Evolutionary conservation across 2,113 vertebrate species (phyloP).

Genomic region (Gracilinanus agilis): DNA sequence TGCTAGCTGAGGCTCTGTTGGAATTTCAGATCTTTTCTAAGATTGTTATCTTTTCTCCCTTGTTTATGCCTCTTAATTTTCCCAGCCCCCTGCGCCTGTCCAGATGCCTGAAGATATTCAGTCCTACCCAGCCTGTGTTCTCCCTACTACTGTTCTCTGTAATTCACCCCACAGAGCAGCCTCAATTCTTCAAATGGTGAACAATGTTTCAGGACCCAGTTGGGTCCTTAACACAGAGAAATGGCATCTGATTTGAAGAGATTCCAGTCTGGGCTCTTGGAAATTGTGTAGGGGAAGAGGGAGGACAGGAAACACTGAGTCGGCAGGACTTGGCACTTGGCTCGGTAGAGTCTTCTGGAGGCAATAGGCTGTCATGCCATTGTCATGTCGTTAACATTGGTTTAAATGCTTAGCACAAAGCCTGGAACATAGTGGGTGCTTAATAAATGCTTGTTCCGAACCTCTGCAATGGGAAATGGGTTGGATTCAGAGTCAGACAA

Average conservation of each 20-base stretch:
- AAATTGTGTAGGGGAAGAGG: neutral
- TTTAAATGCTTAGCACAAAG: neutral
- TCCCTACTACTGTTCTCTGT: neutral
- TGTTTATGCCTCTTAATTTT: neutral
- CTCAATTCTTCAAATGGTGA: neutral
- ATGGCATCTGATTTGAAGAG: neutral
- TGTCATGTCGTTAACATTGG: neutral
- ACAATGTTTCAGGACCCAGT: neutral
- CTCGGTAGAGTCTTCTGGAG: neutral
- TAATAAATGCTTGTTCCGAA: neutral
- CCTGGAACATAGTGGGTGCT: neutral
- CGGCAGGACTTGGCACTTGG: too few relatives aligned
- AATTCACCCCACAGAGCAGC: accelerated
- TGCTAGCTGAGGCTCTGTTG: neutral
- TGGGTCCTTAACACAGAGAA: neutral
- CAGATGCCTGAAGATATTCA: neutral
- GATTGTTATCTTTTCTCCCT: neutral
- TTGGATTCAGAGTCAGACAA: neutral
- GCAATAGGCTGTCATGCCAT: neutral
- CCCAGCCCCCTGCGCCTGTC: neutral
- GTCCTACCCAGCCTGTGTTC: accelerated
- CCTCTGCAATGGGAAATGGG: neutral
- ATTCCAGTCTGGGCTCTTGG: neutral
- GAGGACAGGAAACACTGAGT: neutral
- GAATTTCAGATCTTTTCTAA: slow-evolving; percentile 12